A percentile compares a stretch with the other conserved stretches of the same genome.
Evolutionary conservation across 2,888 invertebrate genomes (phyloP).

Genomic region (Sclerodermus sp.): DNA sequence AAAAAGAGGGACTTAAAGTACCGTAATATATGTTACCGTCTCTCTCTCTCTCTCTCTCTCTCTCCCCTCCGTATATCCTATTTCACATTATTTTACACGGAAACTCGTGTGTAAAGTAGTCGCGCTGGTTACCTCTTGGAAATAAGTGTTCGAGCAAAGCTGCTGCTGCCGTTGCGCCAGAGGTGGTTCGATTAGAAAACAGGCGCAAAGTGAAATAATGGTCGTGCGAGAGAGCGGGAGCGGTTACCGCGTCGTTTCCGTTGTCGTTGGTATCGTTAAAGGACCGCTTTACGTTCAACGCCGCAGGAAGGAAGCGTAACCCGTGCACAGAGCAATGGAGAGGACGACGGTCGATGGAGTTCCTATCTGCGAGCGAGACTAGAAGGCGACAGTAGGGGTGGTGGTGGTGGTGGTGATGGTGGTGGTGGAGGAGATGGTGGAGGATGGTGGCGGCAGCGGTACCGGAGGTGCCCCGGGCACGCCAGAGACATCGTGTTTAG

Average conservation of each 20-base stretch:
- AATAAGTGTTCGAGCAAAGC: too few species aligned
- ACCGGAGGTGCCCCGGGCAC: constrained; percentile 14
- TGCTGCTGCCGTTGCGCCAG: too few species aligned
- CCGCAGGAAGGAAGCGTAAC: background rate
- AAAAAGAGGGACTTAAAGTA: constrained; percentile 1
- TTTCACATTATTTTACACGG: too few species aligned
- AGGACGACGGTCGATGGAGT: constrained; percentile 26
- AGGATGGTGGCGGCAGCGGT: background rate
- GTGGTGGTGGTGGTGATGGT: constrained; percentile 10
- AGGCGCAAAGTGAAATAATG: constrained; percentile 4
- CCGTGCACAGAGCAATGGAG: too few species aligned
- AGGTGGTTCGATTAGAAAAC: constrained; percentile 7
- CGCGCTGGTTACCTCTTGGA: too few species aligned
- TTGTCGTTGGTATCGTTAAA: constrained; percentile 21
- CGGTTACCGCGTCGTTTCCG: constrained; percentile 12
- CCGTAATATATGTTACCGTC: constrained; percentile 1
- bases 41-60: constrained; percentile 12
- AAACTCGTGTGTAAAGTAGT: too few species aligned
- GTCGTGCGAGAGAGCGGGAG: background rate
- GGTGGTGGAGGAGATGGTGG: constrained; percentile 13
- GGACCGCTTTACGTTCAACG: constrained; percentile 7
- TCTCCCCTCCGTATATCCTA: constrained; percentile 8
- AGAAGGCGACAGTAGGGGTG: constrained; percentile 9
- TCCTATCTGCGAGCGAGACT: constrained; percentile 26
- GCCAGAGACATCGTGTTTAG: constrained; percentile 41